Evolutionary conservation across 1,140 invertebrate genomes (phyloP).

Genomic region (Dendroctonus ponderosae): DNA sequence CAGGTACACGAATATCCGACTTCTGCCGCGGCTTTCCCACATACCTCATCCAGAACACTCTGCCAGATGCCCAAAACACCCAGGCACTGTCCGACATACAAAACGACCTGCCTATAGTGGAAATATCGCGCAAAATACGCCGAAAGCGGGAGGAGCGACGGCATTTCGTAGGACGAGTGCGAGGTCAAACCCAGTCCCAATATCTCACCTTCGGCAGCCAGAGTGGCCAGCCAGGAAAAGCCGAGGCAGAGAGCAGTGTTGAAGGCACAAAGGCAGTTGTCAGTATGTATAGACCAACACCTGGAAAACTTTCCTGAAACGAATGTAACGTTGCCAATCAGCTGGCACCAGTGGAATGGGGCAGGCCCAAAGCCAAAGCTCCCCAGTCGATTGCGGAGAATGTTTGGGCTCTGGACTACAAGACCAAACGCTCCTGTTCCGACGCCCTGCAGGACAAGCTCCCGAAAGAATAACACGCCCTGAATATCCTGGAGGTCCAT

Average conservation of each 20-base stretch:
- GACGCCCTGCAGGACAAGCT: constrained; percentile 2
- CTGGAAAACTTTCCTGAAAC: neutral
- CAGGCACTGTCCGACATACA: constrained; percentile 8
- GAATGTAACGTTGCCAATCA: constrained; percentile 14
- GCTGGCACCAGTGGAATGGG: constrained; percentile 67
- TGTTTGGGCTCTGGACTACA: constrained; percentile 36
- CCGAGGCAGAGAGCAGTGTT: constrained; percentile 72
- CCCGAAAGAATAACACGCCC: constrained; percentile 11
- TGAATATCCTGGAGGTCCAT: constrained; percentile 2
- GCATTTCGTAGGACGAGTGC: constrained; percentile 39
- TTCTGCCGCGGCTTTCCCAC: constrained; percentile 46
- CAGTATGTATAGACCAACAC: constrained; percentile 61
- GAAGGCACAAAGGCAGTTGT: constrained; percentile 71
- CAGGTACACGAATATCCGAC: constrained; percentile 42
- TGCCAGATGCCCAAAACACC: constrained; percentile 20
- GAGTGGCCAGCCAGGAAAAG: constrained; percentile 65
- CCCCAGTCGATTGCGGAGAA: constrained; percentile 44
- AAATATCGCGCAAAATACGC: constrained; percentile 16
- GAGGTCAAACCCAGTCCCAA: constrained; percentile 80
- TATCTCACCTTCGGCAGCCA: constrained; percentile 65
- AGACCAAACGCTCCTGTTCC: constrained; percentile 31
- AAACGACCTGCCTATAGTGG: constrained; percentile 33
- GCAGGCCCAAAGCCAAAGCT: constrained; percentile 72
- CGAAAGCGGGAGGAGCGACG: constrained; percentile 34
- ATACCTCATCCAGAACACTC: constrained; percentile 40